These are phyloP conservation scores for Enoplosus armatus DNA, from an alignment of 2,797 vertebrate species.

Conservation along the genomic window DNA sequence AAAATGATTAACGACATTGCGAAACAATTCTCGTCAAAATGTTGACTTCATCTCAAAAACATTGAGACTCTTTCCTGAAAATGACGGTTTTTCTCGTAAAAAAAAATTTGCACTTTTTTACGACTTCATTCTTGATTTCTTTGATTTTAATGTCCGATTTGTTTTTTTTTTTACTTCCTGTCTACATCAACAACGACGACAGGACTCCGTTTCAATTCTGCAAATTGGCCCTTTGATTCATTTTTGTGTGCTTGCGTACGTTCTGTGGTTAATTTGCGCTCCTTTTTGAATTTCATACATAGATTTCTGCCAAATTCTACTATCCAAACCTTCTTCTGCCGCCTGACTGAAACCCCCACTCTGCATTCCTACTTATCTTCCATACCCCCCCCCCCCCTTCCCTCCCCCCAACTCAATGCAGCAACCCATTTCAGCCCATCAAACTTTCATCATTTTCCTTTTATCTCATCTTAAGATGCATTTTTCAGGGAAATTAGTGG, in stretches of 20 bases:
- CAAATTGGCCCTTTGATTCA: no score
- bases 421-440: slow-evolving; percentile 6
- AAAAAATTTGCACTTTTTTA: no score
- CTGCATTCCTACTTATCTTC: background rate
- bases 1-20: no score
- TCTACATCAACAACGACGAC: no score
- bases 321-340: background rate
- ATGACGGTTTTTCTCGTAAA: no score
- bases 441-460: slow-evolving; percentile 4
- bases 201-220: no score
- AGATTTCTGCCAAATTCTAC: background rate
- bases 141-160: no score
- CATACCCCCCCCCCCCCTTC: background rate
- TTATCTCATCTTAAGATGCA: slow-evolving; percentile 8
- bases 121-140: no score
- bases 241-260: background rate
- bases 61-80: no score
- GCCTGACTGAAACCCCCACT: background rate
- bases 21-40: no score
- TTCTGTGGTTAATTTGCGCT: background rate
- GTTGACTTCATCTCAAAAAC: no score
- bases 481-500: slow-evolving; percentile 17
- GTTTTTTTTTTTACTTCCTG: no score
- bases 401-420: background rate
- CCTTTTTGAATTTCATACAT: background rate